Percentiles rank a stretch among this genome's conserved stretches.
Conservation (phyloP, 2,113 vertebrate genomes). For the Sarotherodon lohbergeri region DNA sequence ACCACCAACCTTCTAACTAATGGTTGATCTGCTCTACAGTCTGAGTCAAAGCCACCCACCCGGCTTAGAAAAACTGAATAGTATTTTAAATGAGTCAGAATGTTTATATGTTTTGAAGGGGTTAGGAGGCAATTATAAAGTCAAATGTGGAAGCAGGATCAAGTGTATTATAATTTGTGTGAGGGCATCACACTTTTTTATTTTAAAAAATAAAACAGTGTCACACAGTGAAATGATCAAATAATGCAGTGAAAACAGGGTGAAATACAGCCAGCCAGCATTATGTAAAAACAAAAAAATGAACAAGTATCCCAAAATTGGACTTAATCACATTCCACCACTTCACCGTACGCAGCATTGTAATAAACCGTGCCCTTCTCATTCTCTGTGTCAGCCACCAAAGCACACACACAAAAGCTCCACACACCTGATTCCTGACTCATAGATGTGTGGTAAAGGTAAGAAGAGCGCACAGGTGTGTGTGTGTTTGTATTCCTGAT, state of each 20-base stretch:
- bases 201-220: background rate
- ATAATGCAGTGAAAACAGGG: background rate
- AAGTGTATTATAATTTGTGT: background rate
- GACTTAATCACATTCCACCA: background rate
- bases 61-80: background rate
- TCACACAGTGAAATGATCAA: background rate
- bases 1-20: background rate
- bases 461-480: constrained; percentile 18
- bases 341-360: background rate
- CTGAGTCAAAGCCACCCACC: background rate
- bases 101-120: background rate
- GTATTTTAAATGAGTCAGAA: background rate
- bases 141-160: background rate
- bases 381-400: background rate
- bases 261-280: background rate
- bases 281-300: background rate
- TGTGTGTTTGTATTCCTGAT: constrained; percentile 42
- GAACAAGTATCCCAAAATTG: background rate
- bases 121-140: background rate
- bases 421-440: constrained; percentile 4
- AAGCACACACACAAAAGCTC: background rate
- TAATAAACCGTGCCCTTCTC: background rate
- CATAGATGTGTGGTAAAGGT: background rate
- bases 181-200: background rate
- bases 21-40: background rate